Evolutionary conservation across 2,797 vertebrate genomes (phyloP).

Genomic region (Ptychobarbus kaznakovi): DNA sequence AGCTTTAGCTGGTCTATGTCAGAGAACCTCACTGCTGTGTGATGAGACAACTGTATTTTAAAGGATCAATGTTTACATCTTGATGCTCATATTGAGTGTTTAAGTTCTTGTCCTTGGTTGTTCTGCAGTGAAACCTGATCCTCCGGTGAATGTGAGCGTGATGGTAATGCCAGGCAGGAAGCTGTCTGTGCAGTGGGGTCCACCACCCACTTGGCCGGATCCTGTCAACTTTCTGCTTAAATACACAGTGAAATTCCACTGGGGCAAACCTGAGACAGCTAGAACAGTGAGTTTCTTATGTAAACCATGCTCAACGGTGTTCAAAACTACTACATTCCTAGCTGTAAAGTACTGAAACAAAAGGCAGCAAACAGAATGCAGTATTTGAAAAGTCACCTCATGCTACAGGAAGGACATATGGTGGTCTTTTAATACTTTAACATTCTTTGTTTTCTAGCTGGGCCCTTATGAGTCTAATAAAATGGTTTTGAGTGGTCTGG

Average conservation of each 20-base stretch:
- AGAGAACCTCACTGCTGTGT: not conserved
- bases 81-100: constrained; percentile 1
- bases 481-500: constrained; percentile 68
- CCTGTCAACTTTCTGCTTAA: constrained; percentile 74
- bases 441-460: constrained; percentile 66
- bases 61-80: not conserved
- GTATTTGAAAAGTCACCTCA: not conserved
- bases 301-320: not conserved
- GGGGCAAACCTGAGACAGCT: constrained; percentile 52
- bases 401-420: not conserved
- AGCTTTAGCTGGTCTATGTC: not conserved
- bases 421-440: not conserved
- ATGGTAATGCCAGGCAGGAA: constrained; percentile 53
- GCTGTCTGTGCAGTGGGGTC: constrained; percentile 72
- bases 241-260: constrained; percentile 75
- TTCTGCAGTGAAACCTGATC: constrained; percentile 79
- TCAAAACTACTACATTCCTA: not conserved
- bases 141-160: constrained; percentile 71
- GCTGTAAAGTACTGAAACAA: not conserved
- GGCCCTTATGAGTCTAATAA: constrained; percentile 68
- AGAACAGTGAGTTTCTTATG: constrained; percentile 64
- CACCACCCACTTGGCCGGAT: constrained; percentile 75
- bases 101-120: constrained; percentile 1
- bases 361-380: not conserved
- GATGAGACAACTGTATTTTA: not conserved